Percentiles rank a stretch among this genome's conserved stretches.
phyloP scores from a whole-genome alignment of 2,797 vertebrate species.

The Sebastes iracundus region DNA sequence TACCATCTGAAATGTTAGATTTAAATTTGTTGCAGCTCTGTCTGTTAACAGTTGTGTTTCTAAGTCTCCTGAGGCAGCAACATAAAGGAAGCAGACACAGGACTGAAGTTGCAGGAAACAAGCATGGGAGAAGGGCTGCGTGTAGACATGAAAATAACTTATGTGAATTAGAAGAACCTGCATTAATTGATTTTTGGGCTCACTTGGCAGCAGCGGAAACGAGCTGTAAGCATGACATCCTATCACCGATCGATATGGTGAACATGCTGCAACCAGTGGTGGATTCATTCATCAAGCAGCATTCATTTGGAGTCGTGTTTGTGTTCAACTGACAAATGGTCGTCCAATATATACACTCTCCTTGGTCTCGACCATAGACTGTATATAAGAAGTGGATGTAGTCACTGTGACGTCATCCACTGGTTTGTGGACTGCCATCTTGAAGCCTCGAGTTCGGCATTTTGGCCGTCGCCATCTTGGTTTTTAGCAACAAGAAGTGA shows the following conservation, averaged over 20 bases:
- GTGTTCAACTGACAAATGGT: background rate
- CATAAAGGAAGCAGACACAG: background rate
- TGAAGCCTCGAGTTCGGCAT: no score
- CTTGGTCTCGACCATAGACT: background rate
- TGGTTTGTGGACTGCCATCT: no score
- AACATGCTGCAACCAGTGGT: background rate
- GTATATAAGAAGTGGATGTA: no score
- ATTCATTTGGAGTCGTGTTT: background rate
- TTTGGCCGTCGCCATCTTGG: no score
- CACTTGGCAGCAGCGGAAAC: background rate
- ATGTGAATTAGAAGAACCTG: background rate
- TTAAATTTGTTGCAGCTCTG: background rate
- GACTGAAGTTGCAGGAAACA: slow-evolving; percentile 7
- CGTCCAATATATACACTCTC: background rate
- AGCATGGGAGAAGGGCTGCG: background rate
- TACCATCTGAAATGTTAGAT: slow-evolving; percentile 10
- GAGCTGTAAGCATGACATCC: background rate
- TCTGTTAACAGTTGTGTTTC: background rate
- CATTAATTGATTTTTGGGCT: background rate
- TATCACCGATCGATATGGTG: background rate
- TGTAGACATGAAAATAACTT: slow-evolving; percentile 14
- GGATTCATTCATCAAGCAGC: background rate
- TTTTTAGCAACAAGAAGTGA: no score
- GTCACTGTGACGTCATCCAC: no score
- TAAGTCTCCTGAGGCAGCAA: background rate